phyloP scores from a whole-genome alignment of 1,140 invertebrate species.

The Choristoneura fumiferana region DNA sequence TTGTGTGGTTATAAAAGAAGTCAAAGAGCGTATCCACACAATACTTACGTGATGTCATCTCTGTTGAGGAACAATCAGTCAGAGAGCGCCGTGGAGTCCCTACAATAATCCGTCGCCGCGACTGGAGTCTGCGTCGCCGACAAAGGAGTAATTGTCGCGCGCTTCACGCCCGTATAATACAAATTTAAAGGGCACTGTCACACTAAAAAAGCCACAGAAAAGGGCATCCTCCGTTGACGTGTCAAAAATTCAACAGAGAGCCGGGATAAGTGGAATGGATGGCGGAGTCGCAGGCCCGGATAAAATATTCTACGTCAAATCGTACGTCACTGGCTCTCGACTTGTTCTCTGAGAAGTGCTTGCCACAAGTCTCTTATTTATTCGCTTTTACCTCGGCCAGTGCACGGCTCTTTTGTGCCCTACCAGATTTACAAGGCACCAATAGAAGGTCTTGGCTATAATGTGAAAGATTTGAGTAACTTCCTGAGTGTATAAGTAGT shows the following conservation, averaged over 20 bases:
- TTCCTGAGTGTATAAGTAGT: background rate
- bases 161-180: conserved; percentile 44
- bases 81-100: background rate
- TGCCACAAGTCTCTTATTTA: conserved; percentile 73
- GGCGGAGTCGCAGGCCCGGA: conserved; percentile 56
- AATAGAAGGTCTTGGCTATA: conserved; percentile 44
- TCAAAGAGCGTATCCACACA: conserved; percentile 12
- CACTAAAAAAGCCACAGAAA: conserved; percentile 66
- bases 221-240: conserved; percentile 56
- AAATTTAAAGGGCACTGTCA: conserved; percentile 63
- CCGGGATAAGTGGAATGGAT: conserved; percentile 73
- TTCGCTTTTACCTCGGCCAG: conserved; percentile 63
- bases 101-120: conserved; percentile 17
- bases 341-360: conserved; percentile 69
- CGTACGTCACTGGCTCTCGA: conserved; percentile 72
- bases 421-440: conserved; percentile 55
- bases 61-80: conserved; percentile 20
- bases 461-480: conserved; percentile 20
- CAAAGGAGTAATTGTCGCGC: conserved; percentile 25
- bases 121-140: conserved; percentile 10
- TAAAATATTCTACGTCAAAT: conserved; percentile 77
- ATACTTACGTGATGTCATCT: conserved; percentile 20
- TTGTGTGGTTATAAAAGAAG: conserved; percentile 11
- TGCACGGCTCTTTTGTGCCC: conserved; percentile 56
- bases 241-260: conserved; percentile 75